Percentiles rank a stretch among this genome's conserved stretches.
phyloP scores from a whole-genome alignment of 2,113 vertebrate genomes.

The Anoplopoma fimbria region DNA sequence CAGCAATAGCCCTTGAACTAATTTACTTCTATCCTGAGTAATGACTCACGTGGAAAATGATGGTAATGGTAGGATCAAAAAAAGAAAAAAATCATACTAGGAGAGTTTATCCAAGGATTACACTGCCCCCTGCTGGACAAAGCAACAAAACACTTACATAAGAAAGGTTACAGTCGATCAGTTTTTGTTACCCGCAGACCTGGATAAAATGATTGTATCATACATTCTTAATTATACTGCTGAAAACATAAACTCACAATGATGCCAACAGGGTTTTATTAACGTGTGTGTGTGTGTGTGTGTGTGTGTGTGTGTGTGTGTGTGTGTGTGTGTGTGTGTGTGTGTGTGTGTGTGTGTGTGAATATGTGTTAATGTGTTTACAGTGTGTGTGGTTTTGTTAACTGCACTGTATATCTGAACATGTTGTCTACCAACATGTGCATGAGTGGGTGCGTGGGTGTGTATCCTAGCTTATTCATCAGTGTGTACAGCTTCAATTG shows the following conservation, averaged over 20 bases:
- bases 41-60: conserved; percentile 71
- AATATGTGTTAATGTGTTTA: neutral
- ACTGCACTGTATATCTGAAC: neutral
- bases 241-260: neutral
- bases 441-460: neutral
- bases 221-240: neutral
- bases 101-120: neutral
- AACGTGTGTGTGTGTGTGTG: neutral
- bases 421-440: neutral
- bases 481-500: neutral
- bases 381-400: neutral
- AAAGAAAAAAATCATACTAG: conserved; percentile 10
- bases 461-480: neutral
- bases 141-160: conserved; percentile 19
- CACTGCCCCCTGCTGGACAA: conserved; percentile 73
- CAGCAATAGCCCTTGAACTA: conserved; percentile 51
- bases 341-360: neutral
- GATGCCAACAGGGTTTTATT: neutral
- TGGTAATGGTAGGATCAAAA: conserved; percentile 28
- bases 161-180: conserved; percentile 16
- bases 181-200: neutral
- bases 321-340: neutral
- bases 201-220: neutral
- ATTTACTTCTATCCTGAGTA: conserved; percentile 65
- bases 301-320: neutral